Evolutionary conservation across 2,888 invertebrate genomes (phyloP).

Genomic region (Andrena camellia): DNA sequence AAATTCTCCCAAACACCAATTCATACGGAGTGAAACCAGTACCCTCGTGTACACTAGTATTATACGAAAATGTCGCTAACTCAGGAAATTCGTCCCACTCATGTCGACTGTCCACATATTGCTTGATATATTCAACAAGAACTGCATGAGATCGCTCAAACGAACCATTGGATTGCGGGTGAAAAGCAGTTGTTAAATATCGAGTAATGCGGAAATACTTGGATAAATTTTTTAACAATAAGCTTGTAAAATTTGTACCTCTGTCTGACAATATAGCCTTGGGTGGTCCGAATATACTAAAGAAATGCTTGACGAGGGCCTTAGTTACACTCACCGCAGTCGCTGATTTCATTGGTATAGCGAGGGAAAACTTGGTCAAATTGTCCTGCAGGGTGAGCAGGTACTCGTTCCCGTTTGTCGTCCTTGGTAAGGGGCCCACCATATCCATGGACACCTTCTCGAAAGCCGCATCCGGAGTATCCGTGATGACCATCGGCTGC

Average conservation of each 20-base stretch:
- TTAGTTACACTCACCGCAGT: constrained; percentile 15
- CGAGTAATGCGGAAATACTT: constrained; percentile 25
- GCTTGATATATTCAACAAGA: constrained; percentile 61
- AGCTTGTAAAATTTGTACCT: constrained; percentile 30
- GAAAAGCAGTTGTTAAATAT: constrained; percentile 34
- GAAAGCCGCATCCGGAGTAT: constrained; percentile 27
- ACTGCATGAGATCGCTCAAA: constrained; percentile 61
- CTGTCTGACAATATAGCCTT: constrained; percentile 34
- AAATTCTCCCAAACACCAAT: constrained; percentile 52
- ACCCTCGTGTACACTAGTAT: constrained; percentile 47
- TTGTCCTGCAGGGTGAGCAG: constrained; percentile 16
- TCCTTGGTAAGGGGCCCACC: constrained; percentile 46
- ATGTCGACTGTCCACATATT: constrained; percentile 27
- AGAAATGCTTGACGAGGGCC: constrained; percentile 31
- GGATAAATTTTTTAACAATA: constrained; percentile 14
- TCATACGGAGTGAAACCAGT: constrained; percentile 51
- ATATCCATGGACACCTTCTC: constrained; percentile 58
- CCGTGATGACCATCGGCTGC: constrained; percentile 52
- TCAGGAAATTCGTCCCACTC: constrained; percentile 57
- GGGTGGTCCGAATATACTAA: constrained; percentile 37
- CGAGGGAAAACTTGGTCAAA: constrained; percentile 27
- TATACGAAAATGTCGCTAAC: constrained; percentile 51
- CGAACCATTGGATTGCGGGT: constrained; percentile 52
- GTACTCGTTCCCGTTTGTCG: constrained; percentile 3
- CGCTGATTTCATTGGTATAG: constrained; percentile 12